Percentiles rank a stretch among this genome's conserved stretches.
Evolutionary conservation across 2,888 invertebrate species (phyloP).

Genomic region (Phalera bucephala): DNA sequence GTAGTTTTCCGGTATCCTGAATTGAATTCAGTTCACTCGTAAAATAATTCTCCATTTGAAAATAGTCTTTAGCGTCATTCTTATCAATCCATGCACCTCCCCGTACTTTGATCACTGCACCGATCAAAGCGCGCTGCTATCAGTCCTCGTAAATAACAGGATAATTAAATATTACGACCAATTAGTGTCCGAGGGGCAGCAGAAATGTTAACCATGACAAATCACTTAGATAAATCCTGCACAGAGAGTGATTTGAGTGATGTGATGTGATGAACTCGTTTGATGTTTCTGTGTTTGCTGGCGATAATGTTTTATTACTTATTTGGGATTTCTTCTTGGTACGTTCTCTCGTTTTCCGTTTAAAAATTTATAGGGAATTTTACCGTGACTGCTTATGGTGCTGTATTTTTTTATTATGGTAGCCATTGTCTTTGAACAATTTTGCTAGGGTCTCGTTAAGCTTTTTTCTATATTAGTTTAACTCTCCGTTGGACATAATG

Average conservation of each 20-base stretch:
- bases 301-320: conserved; percentile 5
- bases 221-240: conserved; percentile 23
- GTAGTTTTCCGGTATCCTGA: neutral
- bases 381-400: no score
- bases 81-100: conserved; percentile 29
- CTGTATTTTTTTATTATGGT: no score
- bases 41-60: conserved; percentile 8
- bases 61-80: conserved; percentile 3
- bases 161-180: conserved; percentile 60
- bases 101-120: conserved; percentile 34
- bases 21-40: neutral
- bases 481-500: no score
- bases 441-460: no score
- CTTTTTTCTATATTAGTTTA: no score
- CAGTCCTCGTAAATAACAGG: conserved; percentile 60
- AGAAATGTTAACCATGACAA: conserved; percentile 35
- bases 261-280: conserved; percentile 16
- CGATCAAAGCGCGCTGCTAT: conserved; percentile 61
- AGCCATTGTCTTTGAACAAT: no score
- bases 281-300: conserved; percentile 24
- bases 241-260: no score
- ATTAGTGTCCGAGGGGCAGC: conserved; percentile 47
- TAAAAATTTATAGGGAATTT: no score
- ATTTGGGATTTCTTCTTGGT: no score
- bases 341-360: no score